phyloP scores from a whole-genome alignment of 2,888 invertebrate species.

The Tubiluchus corallicola region DNA sequence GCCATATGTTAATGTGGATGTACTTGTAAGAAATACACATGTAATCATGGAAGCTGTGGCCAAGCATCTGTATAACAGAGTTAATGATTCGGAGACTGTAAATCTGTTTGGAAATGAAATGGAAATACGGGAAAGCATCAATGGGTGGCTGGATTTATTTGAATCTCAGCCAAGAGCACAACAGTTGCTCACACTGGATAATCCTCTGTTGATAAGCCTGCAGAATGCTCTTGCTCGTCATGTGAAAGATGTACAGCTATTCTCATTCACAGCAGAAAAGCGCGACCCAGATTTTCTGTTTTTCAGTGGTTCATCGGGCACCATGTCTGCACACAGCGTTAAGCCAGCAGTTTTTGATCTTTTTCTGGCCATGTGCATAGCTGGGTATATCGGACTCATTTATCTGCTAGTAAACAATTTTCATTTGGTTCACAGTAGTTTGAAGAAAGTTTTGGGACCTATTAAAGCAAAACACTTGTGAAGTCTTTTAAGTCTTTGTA shows the following conservation, averaged over 20 bases:
- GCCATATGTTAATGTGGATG: no score
- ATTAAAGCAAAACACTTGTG: no score
- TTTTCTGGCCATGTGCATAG: constrained; percentile 66
- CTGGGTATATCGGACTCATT: constrained; percentile 61
- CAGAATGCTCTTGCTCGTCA: constrained; percentile 36
- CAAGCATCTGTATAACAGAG: constrained; percentile 34
- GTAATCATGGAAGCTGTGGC: constrained; percentile 65
- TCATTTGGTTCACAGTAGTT: no score
- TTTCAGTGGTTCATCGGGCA: constrained; percentile 59
- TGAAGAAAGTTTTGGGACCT: no score
- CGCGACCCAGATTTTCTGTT: constrained; percentile 82
- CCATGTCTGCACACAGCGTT: constrained; percentile 72
- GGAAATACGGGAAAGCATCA: constrained; percentile 49
- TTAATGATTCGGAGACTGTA: constrained; percentile 16
- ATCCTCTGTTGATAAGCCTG: constrained; percentile 23
- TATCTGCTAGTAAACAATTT: constrained; percentile 66
- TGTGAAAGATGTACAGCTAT: constrained; percentile 51
- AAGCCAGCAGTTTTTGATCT: constrained; percentile 97
- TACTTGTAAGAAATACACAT: constrained; percentile 43
- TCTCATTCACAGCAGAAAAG: constrained; percentile 25
- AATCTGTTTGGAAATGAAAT: constrained; percentile 44
- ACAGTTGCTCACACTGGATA: constrained; percentile 41
- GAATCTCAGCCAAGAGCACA: constrained; percentile 53
- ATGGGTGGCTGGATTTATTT: constrained; percentile 54
- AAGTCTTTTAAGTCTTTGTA: no score